These are phyloP conservation scores for Drosophila kohkoa DNA, from an alignment of 1,140 invertebrate species.

Conservation along the genomic window DNA sequence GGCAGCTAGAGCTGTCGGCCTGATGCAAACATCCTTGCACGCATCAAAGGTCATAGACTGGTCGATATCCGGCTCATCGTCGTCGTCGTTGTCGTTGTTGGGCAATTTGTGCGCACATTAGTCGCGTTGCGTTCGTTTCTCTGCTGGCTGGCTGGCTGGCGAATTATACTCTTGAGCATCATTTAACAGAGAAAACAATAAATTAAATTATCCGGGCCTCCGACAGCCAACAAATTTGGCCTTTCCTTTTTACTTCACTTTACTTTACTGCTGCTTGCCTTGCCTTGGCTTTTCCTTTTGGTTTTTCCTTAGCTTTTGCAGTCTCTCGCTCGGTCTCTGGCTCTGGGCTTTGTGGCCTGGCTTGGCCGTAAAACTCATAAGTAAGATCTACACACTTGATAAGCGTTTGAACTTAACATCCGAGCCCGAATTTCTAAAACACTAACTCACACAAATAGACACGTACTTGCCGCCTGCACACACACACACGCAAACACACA, in stretches of 20 bases:
- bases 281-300: constrained; percentile 7
- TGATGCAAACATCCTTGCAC: constrained; percentile 47
- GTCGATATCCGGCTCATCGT: constrained; percentile 45
- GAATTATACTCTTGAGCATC: constrained; percentile 83
- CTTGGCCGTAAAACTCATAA: constrained; percentile 71
- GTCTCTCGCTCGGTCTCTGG: background rate
- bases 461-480: constrained; percentile 54
- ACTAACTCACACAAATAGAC: constrained; percentile 82
- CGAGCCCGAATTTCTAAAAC: constrained; percentile 77
- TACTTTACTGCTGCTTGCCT: constrained; percentile 26
- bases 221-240: constrained; percentile 79
- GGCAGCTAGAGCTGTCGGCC: background rate
- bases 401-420: constrained; percentile 78
- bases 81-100: constrained; percentile 34
- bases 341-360: constrained; percentile 28
- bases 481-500: constrained; percentile 26
- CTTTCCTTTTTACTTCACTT: constrained; percentile 51
- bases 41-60: constrained; percentile 53
- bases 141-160: constrained; percentile 13
- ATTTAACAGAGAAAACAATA: constrained; percentile 83
- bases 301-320: background rate
- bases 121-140: constrained; percentile 52
- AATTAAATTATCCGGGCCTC: constrained; percentile 77
- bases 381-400: constrained; percentile 83
- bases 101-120: constrained; percentile 78